Base-by-base conservation (phyloP, 2,113 vertebrate species). In the Toxotes jaculatrix region DNA sequence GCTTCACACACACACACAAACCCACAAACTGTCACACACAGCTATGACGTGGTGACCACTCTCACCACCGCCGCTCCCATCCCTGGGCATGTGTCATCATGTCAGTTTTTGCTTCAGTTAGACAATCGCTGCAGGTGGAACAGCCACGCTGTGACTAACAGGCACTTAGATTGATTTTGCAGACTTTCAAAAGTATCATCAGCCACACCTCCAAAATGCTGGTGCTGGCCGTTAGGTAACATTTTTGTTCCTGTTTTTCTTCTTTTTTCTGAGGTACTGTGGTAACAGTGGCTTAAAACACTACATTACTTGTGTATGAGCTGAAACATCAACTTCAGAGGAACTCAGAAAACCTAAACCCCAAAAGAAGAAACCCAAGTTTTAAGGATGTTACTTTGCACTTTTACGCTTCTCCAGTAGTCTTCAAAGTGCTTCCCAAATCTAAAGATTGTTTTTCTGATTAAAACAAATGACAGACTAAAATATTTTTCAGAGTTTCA, bases 21-120 rank as follows among this genome's bases (percentile, higher is more conserved):
- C 38, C 61, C 17, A 64, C 64, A 36, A 23, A n/a, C 19, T 70
- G 56, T 85, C 45, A 80, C 51, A 77, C 16, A 63, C 36, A 49
- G 9, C n/a, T 21, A 43, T 88, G 85, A 83, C 66, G 66, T 74
- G 47, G 70, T 36, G 45, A 72, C 32, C 13, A 45, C 47, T 32
- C 23, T 53, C 51, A 14, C 36, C 49, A 3, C 10, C 16, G 51
- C 61, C 56, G 16, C 7, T 45, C 72, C 45, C 82, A 38, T 1
- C 8, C 1, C 10, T 7, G 43, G 79, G 62, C 89, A 66, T 85
- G 89, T 92, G 23, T 77, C 84, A 83, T 82, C 91, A 82, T 80
- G 91, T 83, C 62, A 36, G 67, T 59, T 80, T 84, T 71, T 73
- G 63, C 79, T 19, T 69, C 42, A n/a, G 3, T 32, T 11, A 4